Conservation (phyloP, 2,888 invertebrate genomes). For the Ceriagrion tenellum region DNA sequence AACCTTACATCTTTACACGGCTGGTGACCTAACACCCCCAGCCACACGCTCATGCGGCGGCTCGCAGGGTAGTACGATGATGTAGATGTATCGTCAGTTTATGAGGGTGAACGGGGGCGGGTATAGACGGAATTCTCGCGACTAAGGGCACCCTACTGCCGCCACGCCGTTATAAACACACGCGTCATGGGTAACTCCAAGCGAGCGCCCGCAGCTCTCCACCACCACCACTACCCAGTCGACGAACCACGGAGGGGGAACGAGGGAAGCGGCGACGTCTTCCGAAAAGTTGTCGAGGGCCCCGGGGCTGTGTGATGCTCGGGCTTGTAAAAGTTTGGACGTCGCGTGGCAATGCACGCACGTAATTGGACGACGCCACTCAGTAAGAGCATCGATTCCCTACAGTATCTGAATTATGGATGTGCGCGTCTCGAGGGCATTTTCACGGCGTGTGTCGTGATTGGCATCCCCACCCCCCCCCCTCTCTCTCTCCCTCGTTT, state of each 20-base stretch:
- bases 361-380: not conserved
- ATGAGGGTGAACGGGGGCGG: too few species aligned
- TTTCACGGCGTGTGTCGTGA: not conserved
- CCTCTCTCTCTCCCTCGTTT: not conserved
- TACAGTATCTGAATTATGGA: not conserved
- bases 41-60: too few species aligned
- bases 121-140: not conserved
- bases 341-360: not conserved
- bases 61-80: too few species aligned
- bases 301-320: not conserved
- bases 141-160: not conserved
- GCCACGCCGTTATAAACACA: not conserved
- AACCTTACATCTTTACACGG: too few species aligned
- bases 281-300: not conserved
- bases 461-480: not conserved
- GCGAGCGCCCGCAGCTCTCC: not conserved
- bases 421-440: not conserved
- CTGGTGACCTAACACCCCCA: too few species aligned
- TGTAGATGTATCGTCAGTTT: too few species aligned
- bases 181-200: not conserved
- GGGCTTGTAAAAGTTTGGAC: not conserved
- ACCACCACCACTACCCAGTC: not conserved
- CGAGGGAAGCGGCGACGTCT: not conserved
- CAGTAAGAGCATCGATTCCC: too few species aligned
- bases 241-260: not conserved